A percentile compares a stretch with the other conserved stretches of the same genome.
phyloP scores from a whole-genome alignment of 2,113 vertebrate genomes.

The Deroptyus accipitrinus region DNA sequence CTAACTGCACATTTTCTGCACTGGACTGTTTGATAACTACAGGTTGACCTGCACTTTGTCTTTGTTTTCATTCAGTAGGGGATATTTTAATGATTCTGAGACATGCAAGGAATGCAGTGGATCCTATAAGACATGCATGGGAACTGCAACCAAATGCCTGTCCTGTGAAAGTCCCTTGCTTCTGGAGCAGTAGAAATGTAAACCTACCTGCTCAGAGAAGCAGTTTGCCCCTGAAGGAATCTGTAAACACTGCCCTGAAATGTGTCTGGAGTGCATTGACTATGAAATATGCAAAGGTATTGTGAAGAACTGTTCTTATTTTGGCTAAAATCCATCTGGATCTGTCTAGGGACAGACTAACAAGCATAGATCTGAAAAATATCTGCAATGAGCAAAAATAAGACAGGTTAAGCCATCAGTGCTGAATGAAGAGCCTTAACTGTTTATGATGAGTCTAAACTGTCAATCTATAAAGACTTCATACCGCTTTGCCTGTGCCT shows the following conservation, averaged over 20 bases:
- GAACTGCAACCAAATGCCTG: conserved; percentile 76
- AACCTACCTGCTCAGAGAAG: conserved; percentile 72
- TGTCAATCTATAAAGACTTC: background rate
- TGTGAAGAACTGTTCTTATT: background rate
- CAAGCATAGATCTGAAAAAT: background rate
- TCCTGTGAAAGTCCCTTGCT: conserved; percentile 77
- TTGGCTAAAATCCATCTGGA: background rate
- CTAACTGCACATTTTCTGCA: background rate
- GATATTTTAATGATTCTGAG: conserved; percentile 72
- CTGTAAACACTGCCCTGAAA: conserved; percentile 81
- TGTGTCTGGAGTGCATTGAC: conserved; percentile 81
- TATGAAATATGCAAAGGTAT: conserved; percentile 83
- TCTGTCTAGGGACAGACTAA: background rate
- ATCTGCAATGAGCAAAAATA: background rate
- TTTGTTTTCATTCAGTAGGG: conserved; percentile 68
- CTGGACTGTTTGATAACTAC: background rate
- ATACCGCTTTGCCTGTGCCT: background rate
- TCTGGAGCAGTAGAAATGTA: conserved; percentile 75
- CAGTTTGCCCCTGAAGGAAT: conserved; percentile 72
- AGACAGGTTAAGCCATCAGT: background rate
- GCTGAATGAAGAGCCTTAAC: background rate
- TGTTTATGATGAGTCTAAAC: background rate
- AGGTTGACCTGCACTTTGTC: background rate
- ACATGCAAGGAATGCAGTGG: conserved; percentile 73
- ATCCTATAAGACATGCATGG: conserved; percentile 79